Percentiles rank a stretch among this genome's conserved stretches.
phyloP scores from a whole-genome alignment of 2,888 invertebrate genomes.

The Cetonia aurata region DNA sequence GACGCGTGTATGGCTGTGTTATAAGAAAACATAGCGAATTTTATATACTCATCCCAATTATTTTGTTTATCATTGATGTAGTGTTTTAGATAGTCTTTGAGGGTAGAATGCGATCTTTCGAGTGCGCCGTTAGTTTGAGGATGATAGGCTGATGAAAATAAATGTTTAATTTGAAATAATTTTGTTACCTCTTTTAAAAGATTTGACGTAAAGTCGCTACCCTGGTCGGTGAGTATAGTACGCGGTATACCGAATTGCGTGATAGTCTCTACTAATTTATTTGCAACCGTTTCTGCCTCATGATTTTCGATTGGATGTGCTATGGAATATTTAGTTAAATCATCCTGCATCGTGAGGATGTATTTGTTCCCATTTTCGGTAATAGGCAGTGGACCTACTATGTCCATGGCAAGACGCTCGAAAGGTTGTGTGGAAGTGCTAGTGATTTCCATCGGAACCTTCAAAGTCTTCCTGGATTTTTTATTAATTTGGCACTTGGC shows the following conservation, averaged over 20 bases:
- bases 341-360: conserved; percentile 55
- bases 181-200: too few species aligned
- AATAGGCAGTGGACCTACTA: conserved; percentile 52
- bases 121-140: too few species aligned
- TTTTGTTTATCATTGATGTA: conserved; percentile 49
- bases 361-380: too few species aligned
- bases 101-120: too few species aligned
- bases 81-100: too few species aligned
- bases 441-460: too few species aligned
- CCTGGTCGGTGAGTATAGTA: conserved; percentile 41
- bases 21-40: conserved; percentile 51
- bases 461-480: too few species aligned
- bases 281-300: conserved; percentile 56
- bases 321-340: conserved; percentile 57
- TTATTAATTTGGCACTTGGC: conserved; percentile 49
- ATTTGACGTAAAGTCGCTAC: conserved; percentile 48
- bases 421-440: too few species aligned
- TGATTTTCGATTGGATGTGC: conserved; percentile 57
- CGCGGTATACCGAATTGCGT: conserved; percentile 31
- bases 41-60: conserved; percentile 44
- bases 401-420: conserved; percentile 48
- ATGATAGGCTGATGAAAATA: too few species aligned
- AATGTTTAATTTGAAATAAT: too few species aligned
- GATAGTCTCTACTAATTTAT: too few species aligned
- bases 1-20: conserved; percentile 51